Conservation (phyloP, 2,888 invertebrate genomes). For the Chrysolina haemoptera region DNA sequence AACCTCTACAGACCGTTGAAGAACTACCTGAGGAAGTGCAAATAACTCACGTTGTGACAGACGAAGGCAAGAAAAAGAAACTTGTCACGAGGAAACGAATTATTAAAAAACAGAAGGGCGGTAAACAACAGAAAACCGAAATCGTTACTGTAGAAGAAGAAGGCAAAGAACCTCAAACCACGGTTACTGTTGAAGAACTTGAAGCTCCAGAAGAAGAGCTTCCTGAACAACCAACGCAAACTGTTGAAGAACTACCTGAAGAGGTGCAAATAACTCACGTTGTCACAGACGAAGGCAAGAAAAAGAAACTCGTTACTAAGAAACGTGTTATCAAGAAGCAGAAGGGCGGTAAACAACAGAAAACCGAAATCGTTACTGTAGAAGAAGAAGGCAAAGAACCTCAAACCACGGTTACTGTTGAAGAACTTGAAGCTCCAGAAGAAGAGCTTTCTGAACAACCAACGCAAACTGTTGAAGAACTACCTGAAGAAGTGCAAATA, state of each 20-base stretch:
- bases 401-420: constrained; percentile 61
- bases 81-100: constrained; percentile 58
- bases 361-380: background rate
- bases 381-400: constrained; percentile 66
- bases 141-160: constrained; percentile 5
- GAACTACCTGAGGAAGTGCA: constrained; percentile 56
- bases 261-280: constrained; percentile 55
- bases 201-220: constrained; percentile 63
- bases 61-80: constrained; percentile 63
- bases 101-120: constrained; percentile 53
- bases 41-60: constrained; percentile 58
- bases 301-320: constrained; percentile 65
- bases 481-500: constrained; percentile 58
- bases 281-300: constrained; percentile 51
- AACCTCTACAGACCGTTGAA: constrained; percentile 36
- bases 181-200: constrained; percentile 58
- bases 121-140: background rate
- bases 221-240: constrained; percentile 64
- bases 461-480: constrained; percentile 48
- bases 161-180: constrained; percentile 57
- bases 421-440: constrained; percentile 59
- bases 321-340: constrained; percentile 62
- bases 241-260: constrained; percentile 63
- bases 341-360: background rate
- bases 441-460: constrained; percentile 52